phyloP scores from a whole-genome alignment of 2,888 invertebrate species.

The Metopia argyrocephala region DNA sequence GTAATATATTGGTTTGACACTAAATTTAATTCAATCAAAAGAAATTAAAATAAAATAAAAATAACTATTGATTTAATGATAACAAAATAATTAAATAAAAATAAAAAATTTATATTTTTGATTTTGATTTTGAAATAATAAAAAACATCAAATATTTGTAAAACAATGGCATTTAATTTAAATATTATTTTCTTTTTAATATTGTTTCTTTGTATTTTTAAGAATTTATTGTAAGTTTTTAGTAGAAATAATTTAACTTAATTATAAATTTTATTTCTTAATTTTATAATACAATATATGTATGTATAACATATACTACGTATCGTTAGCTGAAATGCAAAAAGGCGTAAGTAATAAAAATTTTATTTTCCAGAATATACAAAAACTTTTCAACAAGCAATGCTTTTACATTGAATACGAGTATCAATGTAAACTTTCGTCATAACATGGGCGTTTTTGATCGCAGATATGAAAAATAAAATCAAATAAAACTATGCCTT shows the following conservation, averaged over 20 bases:
- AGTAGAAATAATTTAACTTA: slow-evolving; percentile 12
- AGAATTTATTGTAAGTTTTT: slow-evolving; percentile 21
- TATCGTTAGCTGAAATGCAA: no score
- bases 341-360: no score
- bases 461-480: background rate
- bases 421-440: background rate
- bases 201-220: background rate
- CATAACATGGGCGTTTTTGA: no score
- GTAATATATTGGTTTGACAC: background rate
- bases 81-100: slow-evolving; percentile 8
- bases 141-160: slow-evolving; percentile 6
- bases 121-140: background rate
- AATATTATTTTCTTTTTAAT: slow-evolving; percentile 31
- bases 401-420: background rate
- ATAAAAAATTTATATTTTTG: slow-evolving; percentile 2
- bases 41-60: background rate
- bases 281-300: background rate
- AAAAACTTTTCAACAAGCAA: no score
- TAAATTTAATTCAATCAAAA: slow-evolving; percentile 21
- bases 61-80: no score
- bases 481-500: background rate
- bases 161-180: slow-evolving; percentile 38
- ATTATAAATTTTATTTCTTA: slow-evolving; percentile 1
- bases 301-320: no score
- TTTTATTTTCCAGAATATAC: no score